These are phyloP conservation scores for Pollenia angustigena DNA, from an alignment of 2,888 invertebrate species.

Conservation along the genomic window DNA sequence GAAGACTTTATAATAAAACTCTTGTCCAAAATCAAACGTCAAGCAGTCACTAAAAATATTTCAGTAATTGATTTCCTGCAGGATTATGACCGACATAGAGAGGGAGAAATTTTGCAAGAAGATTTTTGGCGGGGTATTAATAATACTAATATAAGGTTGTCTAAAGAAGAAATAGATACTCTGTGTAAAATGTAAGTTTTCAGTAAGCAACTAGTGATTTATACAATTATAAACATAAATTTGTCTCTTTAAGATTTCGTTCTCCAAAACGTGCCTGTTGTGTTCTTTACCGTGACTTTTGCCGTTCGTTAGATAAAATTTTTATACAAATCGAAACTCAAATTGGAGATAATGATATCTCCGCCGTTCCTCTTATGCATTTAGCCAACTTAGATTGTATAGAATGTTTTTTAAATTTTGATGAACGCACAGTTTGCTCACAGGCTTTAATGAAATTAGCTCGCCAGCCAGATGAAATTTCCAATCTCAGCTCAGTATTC, in stretches of 20 bases:
- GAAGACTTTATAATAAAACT: conserved; percentile 87
- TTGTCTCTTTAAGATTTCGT: conserved; percentile 85
- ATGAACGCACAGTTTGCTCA: conserved; percentile 88
- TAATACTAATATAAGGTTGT: conserved; percentile 87
- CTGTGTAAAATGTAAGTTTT: conserved; percentile 89
- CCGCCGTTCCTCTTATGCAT: conserved; percentile 89
- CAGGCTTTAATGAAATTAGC: conserved; percentile 89
- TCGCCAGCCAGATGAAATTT: conserved; percentile 87
- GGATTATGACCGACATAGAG: conserved; percentile 88
- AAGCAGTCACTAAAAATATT: conserved; percentile 88
- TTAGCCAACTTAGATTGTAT: conserved; percentile 88
- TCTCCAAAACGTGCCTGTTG: conserved; percentile 86
- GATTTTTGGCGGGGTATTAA: conserved; percentile 90
- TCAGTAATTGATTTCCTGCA: conserved; percentile 87
- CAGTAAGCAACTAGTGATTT: not conserved
- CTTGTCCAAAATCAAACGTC: conserved; percentile 90
- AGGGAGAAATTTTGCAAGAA: conserved; percentile 87
- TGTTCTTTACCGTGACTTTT: conserved; percentile 89
- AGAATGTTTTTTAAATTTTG: conserved; percentile 88
- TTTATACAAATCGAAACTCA: conserved; percentile 88
- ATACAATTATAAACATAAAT: too few species aligned
- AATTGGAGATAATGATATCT: conserved; percentile 88
- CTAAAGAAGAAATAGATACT: conserved; percentile 88
- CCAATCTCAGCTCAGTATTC: conserved; percentile 89
- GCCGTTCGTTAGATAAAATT: conserved; percentile 88